Conservation (phyloP, 64 coral and sea anemone genomes). For the Stylophora pistillata region DNA sequence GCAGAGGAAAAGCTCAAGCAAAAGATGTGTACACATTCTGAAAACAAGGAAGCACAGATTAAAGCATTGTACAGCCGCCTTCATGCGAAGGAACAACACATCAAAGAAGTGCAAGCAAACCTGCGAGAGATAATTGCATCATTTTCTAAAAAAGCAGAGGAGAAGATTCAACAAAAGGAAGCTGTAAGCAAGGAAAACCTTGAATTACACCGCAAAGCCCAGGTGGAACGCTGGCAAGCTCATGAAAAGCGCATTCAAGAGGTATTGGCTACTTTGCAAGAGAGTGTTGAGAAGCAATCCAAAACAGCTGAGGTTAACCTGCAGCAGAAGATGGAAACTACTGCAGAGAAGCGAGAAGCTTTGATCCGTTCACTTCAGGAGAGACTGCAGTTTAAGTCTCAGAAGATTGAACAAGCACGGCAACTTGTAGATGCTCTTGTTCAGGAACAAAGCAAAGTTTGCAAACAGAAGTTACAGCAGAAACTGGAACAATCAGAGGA, state of each 20-base stretch:
- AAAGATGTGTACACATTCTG: constrained; percentile 73
- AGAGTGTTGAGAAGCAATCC: constrained; percentile 74
- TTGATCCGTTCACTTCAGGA: constrained; percentile 59
- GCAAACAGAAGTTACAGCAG: constrained; percentile 68
- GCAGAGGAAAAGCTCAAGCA: constrained; percentile 80
- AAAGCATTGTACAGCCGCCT: constrained; percentile 65
- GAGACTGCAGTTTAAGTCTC: constrained; percentile 63
- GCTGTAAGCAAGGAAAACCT: constrained; percentile 63
- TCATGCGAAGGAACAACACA: constrained; percentile 75
- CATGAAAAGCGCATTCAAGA: constrained; percentile 72
- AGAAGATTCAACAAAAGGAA: constrained; percentile 82
- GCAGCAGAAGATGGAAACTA: constrained; percentile 65
- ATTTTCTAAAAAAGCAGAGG: constrained; percentile 71
- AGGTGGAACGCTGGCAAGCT: constrained; percentile 69
- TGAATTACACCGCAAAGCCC: constrained; percentile 62
- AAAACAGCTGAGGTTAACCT: constrained; percentile 69
- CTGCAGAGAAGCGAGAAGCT: constrained; percentile 64
- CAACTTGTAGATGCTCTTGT: constrained; percentile 56
- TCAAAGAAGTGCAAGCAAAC: constrained; percentile 70
- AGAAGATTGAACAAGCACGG: constrained; percentile 73
- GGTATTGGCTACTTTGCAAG: constrained; percentile 54
- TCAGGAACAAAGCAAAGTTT: constrained; percentile 48
- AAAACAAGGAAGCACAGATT: constrained; percentile 70
- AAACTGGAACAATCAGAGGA: constrained; percentile 72
- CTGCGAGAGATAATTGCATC: constrained; percentile 56